Conservation (phyloP, 2,888 invertebrate genomes). For the Hydriomena furcata region DNA sequence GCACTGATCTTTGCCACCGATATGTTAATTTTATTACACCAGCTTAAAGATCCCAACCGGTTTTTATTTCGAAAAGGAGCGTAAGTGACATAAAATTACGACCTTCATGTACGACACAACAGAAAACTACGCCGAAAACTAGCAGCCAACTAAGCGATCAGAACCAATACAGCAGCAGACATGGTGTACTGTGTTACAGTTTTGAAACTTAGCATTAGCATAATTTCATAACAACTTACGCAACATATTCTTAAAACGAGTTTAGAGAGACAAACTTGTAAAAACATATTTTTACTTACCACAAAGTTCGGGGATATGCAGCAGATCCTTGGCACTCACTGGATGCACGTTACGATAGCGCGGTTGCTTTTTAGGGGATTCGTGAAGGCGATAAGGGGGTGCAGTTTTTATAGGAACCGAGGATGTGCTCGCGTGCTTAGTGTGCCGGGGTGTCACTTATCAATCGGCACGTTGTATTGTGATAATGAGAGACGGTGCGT, state of each 20-base stretch:
- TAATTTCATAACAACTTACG: constrained; percentile 45
- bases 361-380: constrained; percentile 41
- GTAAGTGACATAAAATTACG: constrained; percentile 72
- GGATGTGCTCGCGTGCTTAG: constrained; percentile 45
- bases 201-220: constrained; percentile 50
- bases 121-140: constrained; percentile 48
- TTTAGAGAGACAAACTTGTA: constrained; percentile 41
- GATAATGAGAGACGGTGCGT: constrained; percentile 49
- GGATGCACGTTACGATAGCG: constrained; percentile 50
- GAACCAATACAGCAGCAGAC: constrained; percentile 27
- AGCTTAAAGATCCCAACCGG: constrained; percentile 75
- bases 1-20: constrained; percentile 66
- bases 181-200: constrained; percentile 35
- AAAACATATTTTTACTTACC: constrained; percentile 61
- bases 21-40: constrained; percentile 80
- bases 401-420: constrained; percentile 49
- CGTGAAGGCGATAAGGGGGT: constrained; percentile 38
- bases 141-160: constrained; percentile 48
- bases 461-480: constrained; percentile 43
- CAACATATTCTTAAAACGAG: constrained; percentile 43
- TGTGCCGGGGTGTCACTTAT: constrained; percentile 56
- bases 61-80: constrained; percentile 75
- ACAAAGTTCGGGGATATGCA: constrained; percentile 51
- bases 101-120: constrained; percentile 56
- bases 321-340: constrained; percentile 56